A percentile compares a stretch with the other conserved stretches of the same genome.
Conservation (phyloP, 2,797 vertebrate genomes). For the Nannoperca obscura region DNA sequence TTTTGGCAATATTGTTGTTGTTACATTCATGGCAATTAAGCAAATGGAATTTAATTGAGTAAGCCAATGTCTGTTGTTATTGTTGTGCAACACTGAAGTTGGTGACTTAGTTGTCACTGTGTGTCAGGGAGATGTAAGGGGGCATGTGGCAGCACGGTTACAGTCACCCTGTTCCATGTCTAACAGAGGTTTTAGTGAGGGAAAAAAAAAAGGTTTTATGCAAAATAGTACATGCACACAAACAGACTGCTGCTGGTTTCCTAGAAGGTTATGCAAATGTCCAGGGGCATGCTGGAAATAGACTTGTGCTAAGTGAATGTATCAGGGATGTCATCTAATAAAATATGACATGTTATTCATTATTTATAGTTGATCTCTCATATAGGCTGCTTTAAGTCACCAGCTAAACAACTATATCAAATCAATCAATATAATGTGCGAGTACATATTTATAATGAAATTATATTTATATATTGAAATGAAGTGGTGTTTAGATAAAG, state of each 20-base stretch:
- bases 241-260: conserved; percentile 7
- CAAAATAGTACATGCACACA: neutral
- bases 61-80: neutral
- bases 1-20: no score
- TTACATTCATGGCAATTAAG: no score
- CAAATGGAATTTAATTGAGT: neutral
- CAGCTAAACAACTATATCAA: neutral
- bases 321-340: neutral
- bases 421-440: neutral
- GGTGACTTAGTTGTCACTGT: conserved; percentile 36
- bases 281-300: no score
- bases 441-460: neutral
- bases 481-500: neutral
- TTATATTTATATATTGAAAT: neutral
- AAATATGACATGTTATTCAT: neutral
- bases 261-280: neutral
- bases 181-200: conserved; percentile 1
- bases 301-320: neutral
- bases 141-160: conserved; percentile 19
- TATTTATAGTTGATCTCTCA: neutral
- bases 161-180: neutral
- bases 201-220: neutral
- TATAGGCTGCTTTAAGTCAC: neutral
- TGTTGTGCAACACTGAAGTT: conserved; percentile 19
- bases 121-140: conserved; percentile 17